Percentiles rank a stretch among this genome's conserved stretches.
phyloP scores from a whole-genome alignment of 2,113 vertebrate species.

The Phalacrocorax carbo region DNA sequence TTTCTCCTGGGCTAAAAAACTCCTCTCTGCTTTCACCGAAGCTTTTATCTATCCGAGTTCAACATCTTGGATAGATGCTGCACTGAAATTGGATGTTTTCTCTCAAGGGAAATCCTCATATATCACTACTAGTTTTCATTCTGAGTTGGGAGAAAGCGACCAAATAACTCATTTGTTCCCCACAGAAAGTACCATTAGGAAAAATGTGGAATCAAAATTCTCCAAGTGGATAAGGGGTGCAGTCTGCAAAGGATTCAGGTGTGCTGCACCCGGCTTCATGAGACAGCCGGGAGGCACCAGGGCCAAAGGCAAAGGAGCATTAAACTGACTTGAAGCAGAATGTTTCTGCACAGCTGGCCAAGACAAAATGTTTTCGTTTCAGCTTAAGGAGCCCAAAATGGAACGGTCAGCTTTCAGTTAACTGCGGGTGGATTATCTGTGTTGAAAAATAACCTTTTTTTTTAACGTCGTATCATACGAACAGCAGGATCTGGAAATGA shows the following conservation, averaged over 20 bases:
- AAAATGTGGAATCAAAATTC: neutral
- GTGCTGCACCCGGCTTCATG: neutral
- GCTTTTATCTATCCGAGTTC: neutral
- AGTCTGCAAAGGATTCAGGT: neutral
- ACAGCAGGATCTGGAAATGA: constrained; percentile 4
- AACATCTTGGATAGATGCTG: neutral
- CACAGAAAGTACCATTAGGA: neutral
- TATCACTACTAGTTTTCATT: neutral
- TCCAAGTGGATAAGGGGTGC: neutral
- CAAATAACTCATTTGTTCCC: neutral
- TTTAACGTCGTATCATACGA: neutral
- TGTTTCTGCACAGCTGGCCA: neutral
- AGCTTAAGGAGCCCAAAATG: neutral
- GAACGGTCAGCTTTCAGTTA: neutral
- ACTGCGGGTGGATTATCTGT: neutral
- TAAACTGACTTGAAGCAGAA: neutral
- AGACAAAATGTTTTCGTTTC: neutral
- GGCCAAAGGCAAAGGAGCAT: neutral
- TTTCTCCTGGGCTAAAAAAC: neutral
- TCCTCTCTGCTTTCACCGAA: constrained; percentile 24
- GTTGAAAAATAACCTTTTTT: neutral
- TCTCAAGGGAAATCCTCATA: neutral
- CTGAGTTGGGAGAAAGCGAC: neutral
- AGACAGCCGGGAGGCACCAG: neutral
- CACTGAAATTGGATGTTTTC: constrained; percentile 11